These are phyloP conservation scores for Euphysa ruthae DNA, from an alignment of 30 jellyfish, hydroid and myxozoan species.

Conservation along the genomic window DNA sequence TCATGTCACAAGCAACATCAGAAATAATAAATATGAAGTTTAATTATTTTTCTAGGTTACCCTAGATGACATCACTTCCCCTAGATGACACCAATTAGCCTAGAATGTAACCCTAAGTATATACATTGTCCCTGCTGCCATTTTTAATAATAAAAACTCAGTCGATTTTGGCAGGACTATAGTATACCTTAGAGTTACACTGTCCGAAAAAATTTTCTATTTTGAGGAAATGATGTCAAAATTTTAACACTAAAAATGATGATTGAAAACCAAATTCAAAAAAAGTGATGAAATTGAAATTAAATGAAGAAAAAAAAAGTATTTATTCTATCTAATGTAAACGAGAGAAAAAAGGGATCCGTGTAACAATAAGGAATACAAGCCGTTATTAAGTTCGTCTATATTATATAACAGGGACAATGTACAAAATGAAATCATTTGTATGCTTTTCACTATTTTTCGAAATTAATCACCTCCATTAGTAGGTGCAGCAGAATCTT, in stretches of 20 bases:
- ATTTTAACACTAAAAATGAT: not conserved
- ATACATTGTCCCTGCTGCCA: constrained; percentile 15
- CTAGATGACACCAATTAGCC: too few species aligned
- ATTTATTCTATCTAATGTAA: not conserved
- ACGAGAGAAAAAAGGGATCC: too few species aligned
- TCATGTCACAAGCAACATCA: too few species aligned
- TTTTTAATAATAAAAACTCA: too few species aligned
- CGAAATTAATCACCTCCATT: constrained; percentile 6
- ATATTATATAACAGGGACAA: constrained; percentile 8
- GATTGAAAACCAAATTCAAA: not conserved
- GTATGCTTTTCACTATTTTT: too few species aligned
- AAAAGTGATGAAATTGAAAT: not conserved
- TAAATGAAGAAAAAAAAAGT: not conserved
- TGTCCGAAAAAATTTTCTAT: not conserved
- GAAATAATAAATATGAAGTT: too few species aligned
- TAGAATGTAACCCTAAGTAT: not conserved
- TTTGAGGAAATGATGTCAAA: not conserved
- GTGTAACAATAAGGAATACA: constrained; percentile 8
- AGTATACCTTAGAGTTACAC: constrained; percentile 12
- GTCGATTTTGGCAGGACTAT: not conserved
- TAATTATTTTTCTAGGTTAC: too few species aligned
- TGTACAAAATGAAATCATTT: too few species aligned
- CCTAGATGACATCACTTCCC: too few species aligned
- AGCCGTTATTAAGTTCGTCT: not conserved
- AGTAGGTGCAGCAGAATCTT: too few species aligned